phyloP scores from a whole-genome alignment of 2,888 invertebrate species.

The Invenusta paracnida region DNA sequence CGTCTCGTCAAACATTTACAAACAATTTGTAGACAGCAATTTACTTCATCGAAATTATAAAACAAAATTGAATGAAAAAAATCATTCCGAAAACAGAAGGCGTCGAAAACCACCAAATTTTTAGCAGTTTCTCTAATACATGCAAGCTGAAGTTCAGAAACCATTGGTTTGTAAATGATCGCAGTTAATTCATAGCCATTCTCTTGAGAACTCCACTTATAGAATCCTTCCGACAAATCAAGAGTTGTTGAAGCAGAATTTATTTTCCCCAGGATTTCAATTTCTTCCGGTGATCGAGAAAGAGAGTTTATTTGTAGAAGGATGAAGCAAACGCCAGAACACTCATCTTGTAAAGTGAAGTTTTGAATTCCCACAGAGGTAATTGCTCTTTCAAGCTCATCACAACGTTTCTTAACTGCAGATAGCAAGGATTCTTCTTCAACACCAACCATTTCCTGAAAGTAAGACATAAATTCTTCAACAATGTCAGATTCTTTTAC shows the following conservation, averaged over 20 bases:
- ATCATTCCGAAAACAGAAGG: neutral
- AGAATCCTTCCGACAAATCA: neutral
- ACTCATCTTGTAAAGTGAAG: neutral
- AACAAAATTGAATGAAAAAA: neutral
- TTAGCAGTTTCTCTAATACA: neutral
- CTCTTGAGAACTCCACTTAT: too few relatives aligned
- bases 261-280: neutral
- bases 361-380: neutral
- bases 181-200: neutral
- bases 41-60: neutral
- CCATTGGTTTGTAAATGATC: neutral
- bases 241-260: neutral
- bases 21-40: neutral
- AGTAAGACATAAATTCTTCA: neutral
- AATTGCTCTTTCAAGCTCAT: neutral
- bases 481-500: neutral
- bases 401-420: neutral
- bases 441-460: neutral
- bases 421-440: neutral
- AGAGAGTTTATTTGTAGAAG: neutral
- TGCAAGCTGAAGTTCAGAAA: neutral
- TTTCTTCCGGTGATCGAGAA: neutral
- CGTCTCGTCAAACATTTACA: neutral
- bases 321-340: neutral
- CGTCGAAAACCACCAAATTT: neutral